phyloP scores from a whole-genome alignment of 2,888 invertebrate genomes.

The Tupiocoris notatus region DNA sequence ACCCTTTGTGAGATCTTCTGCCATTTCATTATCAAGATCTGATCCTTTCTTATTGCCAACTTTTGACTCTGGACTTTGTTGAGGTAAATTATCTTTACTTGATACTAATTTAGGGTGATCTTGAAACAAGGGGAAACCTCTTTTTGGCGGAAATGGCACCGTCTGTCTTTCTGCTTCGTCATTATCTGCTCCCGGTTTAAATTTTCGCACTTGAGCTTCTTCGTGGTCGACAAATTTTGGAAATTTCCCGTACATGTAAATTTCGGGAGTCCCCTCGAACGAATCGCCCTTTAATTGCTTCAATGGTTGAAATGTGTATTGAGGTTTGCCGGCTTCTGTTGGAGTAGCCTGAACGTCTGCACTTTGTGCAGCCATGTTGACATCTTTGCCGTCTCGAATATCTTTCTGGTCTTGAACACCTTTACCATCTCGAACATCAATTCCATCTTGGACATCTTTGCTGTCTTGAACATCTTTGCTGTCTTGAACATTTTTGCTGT shows the following conservation, averaged over 20 bases:
- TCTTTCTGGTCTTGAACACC: not conserved
- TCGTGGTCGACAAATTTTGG: not conserved
- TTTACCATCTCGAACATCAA: not conserved
- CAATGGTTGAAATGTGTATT: not conserved
- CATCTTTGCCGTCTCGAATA: too few species aligned
- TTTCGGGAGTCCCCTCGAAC: not conserved
- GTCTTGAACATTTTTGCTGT: not conserved
- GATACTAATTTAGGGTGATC: not conserved
- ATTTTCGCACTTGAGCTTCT: not conserved
- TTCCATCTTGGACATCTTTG: not conserved
- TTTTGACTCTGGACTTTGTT: too few species aligned
- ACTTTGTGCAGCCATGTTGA: not conserved
- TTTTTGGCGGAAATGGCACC: slow-evolving; percentile 2
- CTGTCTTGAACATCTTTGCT: not conserved
- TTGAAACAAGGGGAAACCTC: slow-evolving; percentile 10
- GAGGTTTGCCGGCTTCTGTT: not conserved
- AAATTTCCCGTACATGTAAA: not conserved
- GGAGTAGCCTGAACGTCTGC: not conserved
- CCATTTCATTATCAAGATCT: too few species aligned
- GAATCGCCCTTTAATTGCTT: not conserved
- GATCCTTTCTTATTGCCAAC: too few species aligned
- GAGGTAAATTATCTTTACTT: too few species aligned
- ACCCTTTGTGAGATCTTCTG: too few species aligned
- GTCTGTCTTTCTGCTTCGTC: not conserved
- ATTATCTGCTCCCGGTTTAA: not conserved